Conservation (phyloP, 1,140 invertebrate species). For the Gryllus bimaculatus region DNA sequence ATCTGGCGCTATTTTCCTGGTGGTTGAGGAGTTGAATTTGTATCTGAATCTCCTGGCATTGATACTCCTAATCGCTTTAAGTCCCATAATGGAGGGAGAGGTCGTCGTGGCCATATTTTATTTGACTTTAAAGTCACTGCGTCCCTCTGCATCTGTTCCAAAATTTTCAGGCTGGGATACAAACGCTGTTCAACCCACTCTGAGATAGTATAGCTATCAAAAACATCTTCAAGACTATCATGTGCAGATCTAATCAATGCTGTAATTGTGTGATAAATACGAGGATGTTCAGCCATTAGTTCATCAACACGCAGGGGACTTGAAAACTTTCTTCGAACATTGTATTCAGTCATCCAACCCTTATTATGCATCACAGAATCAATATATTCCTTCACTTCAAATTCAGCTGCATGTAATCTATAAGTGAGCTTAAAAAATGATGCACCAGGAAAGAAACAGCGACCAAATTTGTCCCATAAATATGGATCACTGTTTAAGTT, state of each 20-base stretch:
- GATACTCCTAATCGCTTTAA: conserved; percentile 13
- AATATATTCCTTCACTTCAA: conserved; percentile 33
- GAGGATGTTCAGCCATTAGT: conserved; percentile 51
- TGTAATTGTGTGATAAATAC: conserved; percentile 47
- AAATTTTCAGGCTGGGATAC: conserved; percentile 42
- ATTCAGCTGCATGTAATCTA: conserved; percentile 41
- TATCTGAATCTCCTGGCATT: conserved; percentile 17
- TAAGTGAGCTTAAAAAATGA: conserved; percentile 47
- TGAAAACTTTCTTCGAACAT: conserved; percentile 65
- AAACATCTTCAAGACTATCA: conserved; percentile 54
- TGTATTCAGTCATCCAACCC: conserved; percentile 72
- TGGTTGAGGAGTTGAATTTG: conserved; percentile 6
- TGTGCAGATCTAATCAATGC: conserved; percentile 51
- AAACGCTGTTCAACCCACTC: conserved; percentile 67
- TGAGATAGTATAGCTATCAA: conserved; percentile 59
- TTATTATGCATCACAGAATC: conserved; percentile 31
- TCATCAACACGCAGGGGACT: conserved; percentile 62
- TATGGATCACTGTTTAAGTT: conserved; percentile 47
- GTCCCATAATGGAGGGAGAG: conserved; percentile 31
- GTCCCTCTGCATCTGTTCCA: conserved; percentile 42
- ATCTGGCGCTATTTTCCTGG: conserved; percentile 14
- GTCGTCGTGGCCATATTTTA: conserved; percentile 46
- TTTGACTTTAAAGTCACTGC: conserved; percentile 42
- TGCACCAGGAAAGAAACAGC: conserved; percentile 39
- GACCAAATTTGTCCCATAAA: conserved; percentile 41